Conservation (phyloP, 2,113 vertebrate species). For the Passer domesticus region DNA sequence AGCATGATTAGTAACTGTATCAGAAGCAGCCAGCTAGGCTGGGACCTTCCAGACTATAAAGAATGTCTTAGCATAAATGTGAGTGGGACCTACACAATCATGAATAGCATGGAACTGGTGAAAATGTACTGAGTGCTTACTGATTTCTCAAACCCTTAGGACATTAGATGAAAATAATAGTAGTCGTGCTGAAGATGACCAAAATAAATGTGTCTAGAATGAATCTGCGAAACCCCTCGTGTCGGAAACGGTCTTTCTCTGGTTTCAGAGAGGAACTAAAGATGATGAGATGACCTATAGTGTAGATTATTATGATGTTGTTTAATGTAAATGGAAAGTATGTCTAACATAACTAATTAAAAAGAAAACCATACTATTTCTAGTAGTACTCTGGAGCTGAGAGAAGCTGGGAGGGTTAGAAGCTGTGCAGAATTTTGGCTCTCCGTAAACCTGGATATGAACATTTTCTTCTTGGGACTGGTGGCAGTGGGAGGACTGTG, state of each 20-base stretch:
- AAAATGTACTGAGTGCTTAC: not conserved
- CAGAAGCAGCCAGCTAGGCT: not conserved
- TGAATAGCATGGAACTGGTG: not conserved
- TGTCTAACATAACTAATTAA: not conserved
- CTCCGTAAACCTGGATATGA: not conserved
- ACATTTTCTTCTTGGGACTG: not conserved
- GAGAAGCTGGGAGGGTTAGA: not conserved
- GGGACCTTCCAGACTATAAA: not conserved
- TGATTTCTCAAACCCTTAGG: not conserved
- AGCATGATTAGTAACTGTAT: not conserved
- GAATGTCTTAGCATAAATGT: not conserved
- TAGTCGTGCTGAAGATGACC: not conserved
- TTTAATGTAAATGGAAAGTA: not conserved
- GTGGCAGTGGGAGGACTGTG: fast-evolving
- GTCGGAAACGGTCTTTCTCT: not conserved
- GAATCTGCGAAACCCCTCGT: not conserved
- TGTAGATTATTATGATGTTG: not conserved
- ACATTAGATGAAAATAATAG: not conserved
- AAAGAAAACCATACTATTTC: not conserved
- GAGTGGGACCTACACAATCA: not conserved
- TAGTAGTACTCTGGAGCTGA: not conserved
- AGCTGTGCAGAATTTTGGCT: not conserved
- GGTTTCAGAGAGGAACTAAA: not conserved
- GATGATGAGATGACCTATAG: not conserved
- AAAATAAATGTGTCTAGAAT: not conserved